Percentiles rank a stretch among this genome's conserved stretches.
These are phyloP conservation scores for Acanthopagrus latus DNA, from an alignment of 2,797 vertebrate species.

Conservation along the genomic window DNA sequence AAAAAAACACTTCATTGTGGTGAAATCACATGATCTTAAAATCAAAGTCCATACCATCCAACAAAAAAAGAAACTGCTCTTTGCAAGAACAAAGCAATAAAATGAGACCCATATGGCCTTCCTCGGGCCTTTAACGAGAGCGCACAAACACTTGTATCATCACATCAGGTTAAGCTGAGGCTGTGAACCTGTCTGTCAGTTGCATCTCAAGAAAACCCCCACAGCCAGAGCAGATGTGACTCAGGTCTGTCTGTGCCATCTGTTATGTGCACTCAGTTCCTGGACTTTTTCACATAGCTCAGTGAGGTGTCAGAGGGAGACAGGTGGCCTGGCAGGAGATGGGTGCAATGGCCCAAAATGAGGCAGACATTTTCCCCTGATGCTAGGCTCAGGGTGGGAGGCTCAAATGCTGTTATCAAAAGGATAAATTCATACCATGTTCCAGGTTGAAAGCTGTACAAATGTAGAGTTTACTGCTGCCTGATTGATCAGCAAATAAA, in stretches of 20 bases:
- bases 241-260: slow-evolving; percentile 55
- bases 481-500: too few species aligned
- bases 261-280: slow-evolving; percentile 15
- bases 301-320: slow-evolving; percentile 27
- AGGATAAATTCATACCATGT: too few species aligned
- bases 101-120: not conserved
- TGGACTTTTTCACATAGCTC: slow-evolving; percentile 26
- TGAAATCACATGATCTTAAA: not conserved
- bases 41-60: slow-evolving; percentile 6
- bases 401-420: too few species aligned
- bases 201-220: slow-evolving; percentile 10
- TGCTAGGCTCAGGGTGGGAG: too few species aligned
- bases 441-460: too few species aligned
- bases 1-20: not conserved
- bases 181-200: slow-evolving; percentile 33
- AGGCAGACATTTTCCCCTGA: too few species aligned
- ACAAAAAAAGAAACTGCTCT: not conserved
- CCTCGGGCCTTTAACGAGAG: not conserved
- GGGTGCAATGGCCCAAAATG: not conserved
- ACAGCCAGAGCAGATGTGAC: slow-evolving; percentile 61
- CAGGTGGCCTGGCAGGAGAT: slow-evolving; percentile 29
- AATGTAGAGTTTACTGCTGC: too few species aligned
- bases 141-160: not conserved
- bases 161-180: slow-evolving; percentile 17
- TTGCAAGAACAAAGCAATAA: slow-evolving; percentile 2